Base-by-base conservation (phyloP, 2,888 invertebrate genomes). In the Drosophila formosana region DNA sequence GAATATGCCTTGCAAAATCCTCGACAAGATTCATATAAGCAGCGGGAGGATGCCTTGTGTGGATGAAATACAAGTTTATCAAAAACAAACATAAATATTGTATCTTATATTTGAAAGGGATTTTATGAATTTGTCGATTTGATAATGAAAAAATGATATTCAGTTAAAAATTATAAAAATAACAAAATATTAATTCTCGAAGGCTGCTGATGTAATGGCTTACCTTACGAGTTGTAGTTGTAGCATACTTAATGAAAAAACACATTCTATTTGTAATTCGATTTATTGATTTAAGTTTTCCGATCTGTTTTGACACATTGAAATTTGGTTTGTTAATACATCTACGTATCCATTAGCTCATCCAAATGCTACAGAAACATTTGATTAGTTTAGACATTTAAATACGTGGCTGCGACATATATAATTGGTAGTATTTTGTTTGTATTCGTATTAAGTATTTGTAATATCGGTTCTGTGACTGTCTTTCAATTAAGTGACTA, bases 251-350 rank as follows among this genome's bases (percentile, higher is more conserved):
- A 11, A 34, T 4, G 4, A 34, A 18, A 45, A 5, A 23, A 32
- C 11, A 11, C 2, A 7, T 26, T 26, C 0, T 32, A 32, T 25
- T 49, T 32, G 7, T 62, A 61, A 73, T 78, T 86, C 57, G 58
- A 66, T 87, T 89, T 89, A 85, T 88, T 85, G 23, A 61, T 72
- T 84, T 51, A 66, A 69, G 49, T 71, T 74, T 75, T 72, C 55
- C 65, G 67, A 87, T 66, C 67, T 72, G 61, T 55, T 69, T 85
- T 85, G 85, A 85, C 85, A 85, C 85, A 89, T 89, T 85, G 88
- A 85, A 84, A 87, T 84, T 81, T 73, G 71, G 69, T 83, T 84
- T 75, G 53, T 69, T 68, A 61, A 73, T 63, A 46, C 57, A 57
- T 37, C 46, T 47, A 57, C 55, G 51, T 55, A 55, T 50, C 13